Conservation (phyloP, 23 tunicate species). For the Aplidium turbinatum region DNA sequence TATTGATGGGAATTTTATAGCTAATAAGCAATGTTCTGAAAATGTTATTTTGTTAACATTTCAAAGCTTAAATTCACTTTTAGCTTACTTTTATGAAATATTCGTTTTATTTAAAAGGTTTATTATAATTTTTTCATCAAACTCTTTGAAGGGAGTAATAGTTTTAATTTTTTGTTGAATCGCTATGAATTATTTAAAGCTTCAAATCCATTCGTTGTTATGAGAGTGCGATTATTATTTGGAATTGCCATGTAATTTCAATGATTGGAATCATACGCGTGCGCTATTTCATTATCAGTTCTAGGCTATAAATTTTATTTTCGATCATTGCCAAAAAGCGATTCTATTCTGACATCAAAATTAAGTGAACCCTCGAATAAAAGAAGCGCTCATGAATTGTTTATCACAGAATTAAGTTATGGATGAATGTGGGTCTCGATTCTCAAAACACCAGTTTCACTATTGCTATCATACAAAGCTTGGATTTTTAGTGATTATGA, state of each 20-base stretch:
- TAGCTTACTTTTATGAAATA: too few species aligned
- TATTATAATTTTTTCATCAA: too few species aligned
- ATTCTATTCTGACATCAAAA: background rate
- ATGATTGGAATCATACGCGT: conserved; percentile 13
- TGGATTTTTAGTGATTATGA: background rate
- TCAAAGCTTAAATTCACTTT: too few species aligned
- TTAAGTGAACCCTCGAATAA: background rate
- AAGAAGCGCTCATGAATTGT: conserved; percentile 6
- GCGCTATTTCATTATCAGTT: background rate
- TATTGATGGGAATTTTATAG: too few species aligned
- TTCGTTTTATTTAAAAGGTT: too few species aligned
- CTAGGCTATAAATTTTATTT: background rate
- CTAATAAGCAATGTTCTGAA: too few species aligned
- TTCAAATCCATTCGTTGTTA: conserved; percentile 8
- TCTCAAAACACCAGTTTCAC: background rate
- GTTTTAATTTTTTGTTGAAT: too few species aligned
- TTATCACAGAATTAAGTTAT: background rate
- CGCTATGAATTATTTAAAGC: conserved; percentile 10
- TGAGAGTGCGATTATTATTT: conserved; percentile 1
- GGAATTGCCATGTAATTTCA: conserved; percentile 4
- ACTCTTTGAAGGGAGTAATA: too few species aligned
- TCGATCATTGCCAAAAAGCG: background rate
- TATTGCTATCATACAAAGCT: background rate
- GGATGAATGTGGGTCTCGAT: too few species aligned
- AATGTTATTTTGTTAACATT: too few species aligned